These are phyloP conservation scores for Hippocampus guttulatus DNA, from an alignment of 2,113 vertebrate species.

Conservation along the genomic window DNA sequence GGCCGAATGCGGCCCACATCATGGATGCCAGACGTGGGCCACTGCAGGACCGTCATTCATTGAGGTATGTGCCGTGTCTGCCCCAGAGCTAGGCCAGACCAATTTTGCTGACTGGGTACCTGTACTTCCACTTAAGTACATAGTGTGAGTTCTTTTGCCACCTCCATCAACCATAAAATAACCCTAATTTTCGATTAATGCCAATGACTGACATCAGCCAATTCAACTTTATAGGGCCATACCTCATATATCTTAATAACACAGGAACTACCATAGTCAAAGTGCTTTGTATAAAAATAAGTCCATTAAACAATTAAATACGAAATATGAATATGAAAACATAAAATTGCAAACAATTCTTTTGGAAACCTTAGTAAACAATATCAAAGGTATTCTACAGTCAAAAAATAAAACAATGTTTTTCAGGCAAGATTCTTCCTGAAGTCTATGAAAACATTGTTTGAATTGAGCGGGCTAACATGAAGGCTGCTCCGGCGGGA, in stretches of 20 bases:
- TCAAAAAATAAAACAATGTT: neutral
- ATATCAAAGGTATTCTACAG: slow-evolving; percentile 1
- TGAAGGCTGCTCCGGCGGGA: slow-evolving; percentile 77
- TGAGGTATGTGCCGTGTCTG: too few species aligned
- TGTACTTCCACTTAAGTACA: neutral
- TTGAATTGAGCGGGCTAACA: slow-evolving; percentile 55
- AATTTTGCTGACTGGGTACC: neutral
- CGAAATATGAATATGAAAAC: slow-evolving; percentile 17
- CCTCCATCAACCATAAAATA: neutral
- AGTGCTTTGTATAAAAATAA: slow-evolving; percentile 58
- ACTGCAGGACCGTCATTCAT: too few species aligned
- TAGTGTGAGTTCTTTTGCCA: neutral
- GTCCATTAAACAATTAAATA: slow-evolving; percentile 33
- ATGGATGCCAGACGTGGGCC: too few species aligned
- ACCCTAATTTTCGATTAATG: slow-evolving; percentile 11
- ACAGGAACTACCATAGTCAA: slow-evolving; percentile 31
- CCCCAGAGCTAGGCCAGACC: too few species aligned
- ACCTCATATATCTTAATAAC: slow-evolving; percentile 21
- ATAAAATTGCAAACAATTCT: slow-evolving; percentile 2
- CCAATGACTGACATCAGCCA: slow-evolving; percentile 7
- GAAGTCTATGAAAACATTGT: slow-evolving; percentile 82
- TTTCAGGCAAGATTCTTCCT: slow-evolving; percentile 85
- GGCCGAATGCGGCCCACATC: too few species aligned
- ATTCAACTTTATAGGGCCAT: slow-evolving; percentile 12
- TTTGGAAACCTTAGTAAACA: slow-evolving; percentile 17